Percentiles rank a stretch among this genome's conserved stretches.
Evolutionary conservation across 2,888 invertebrate genomes (phyloP).

Genomic region (Drosophila pseudotalamancana): DNA sequence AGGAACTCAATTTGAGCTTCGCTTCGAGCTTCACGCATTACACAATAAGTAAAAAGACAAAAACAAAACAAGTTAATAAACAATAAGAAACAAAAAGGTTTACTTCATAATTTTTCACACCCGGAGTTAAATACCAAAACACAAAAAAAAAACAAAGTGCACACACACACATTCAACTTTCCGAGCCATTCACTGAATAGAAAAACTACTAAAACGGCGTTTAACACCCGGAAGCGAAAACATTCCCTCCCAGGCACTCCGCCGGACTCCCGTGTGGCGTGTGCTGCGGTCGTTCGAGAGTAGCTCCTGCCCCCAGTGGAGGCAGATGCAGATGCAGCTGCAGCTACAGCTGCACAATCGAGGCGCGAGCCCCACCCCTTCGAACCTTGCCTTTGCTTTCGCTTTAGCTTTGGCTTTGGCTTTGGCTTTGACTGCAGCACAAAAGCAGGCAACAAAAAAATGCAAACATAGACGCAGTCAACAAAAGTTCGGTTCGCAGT

Average conservation of each 20-base stretch:
- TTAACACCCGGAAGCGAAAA: conserved; percentile 64
- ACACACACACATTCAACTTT: background rate
- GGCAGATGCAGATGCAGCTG: background rate
- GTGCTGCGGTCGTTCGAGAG: conserved; percentile 39
- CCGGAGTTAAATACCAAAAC: conserved; percentile 13
- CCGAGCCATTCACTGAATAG: conserved; percentile 37
- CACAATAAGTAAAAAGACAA: conserved; percentile 76
- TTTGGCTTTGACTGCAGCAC: conserved; percentile 17
- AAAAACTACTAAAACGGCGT: conserved; percentile 72
- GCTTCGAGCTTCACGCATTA: conserved; percentile 55
- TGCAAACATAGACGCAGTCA: conserved; percentile 74
- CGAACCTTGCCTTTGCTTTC: no score
- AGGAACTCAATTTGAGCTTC: no score
- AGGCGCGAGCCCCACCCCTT: conserved; percentile 11
- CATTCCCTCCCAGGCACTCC: conserved; percentile 14
- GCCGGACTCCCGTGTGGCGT: conserved; percentile 13
- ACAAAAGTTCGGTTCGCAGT: conserved; percentile 55
- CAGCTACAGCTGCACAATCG: conserved; percentile 2
- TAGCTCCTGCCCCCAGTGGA: conserved; percentile 5
- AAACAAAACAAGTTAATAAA: conserved; percentile 77
- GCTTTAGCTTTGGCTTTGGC: no score
- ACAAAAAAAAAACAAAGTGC: background rate
- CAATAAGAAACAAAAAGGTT: conserved; percentile 77
- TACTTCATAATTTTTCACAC: conserved; percentile 72
- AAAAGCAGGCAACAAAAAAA: conserved; percentile 32